Evolutionary conservation across 1,140 invertebrate genomes (phyloP).

Genomic region (Nephila pilipes): DNA sequence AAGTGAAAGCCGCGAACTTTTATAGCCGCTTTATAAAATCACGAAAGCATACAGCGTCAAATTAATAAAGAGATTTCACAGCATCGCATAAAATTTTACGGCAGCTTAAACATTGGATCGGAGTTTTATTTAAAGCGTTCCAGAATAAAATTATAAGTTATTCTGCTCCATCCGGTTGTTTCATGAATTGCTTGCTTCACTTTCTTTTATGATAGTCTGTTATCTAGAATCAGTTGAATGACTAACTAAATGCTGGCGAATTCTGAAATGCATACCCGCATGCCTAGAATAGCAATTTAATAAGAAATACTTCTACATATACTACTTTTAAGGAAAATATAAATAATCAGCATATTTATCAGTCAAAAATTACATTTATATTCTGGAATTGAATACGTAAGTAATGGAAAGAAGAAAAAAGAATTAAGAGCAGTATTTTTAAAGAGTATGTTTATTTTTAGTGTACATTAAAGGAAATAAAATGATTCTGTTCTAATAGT

Average conservation of each 20-base stretch:
- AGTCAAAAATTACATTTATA: too few relatives aligned
- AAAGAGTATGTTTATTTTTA: too few relatives aligned
- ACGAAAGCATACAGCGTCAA: slow-evolving; percentile 22
- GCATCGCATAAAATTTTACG: slow-evolving; percentile 17
- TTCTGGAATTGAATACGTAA: too few relatives aligned
- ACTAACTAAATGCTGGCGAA: background rate
- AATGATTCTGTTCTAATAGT: too few relatives aligned
- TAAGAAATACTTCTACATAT: background rate
- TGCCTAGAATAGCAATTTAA: background rate
- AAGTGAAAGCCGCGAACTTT: slow-evolving; percentile 32
- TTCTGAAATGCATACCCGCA: background rate
- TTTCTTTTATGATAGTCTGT: background rate
- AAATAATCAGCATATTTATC: too few relatives aligned
- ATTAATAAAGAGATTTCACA: slow-evolving; percentile 45
- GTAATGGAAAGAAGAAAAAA: too few relatives aligned
- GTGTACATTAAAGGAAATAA: too few relatives aligned
- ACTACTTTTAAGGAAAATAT: background rate
- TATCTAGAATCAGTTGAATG: background rate
- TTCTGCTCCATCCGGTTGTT: background rate
- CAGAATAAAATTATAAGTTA: background rate
- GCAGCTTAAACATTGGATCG: slow-evolving; percentile 39
- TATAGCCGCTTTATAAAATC: slow-evolving; percentile 44
- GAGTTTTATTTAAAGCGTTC: slow-evolving; percentile 15
- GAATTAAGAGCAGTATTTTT: too few relatives aligned
- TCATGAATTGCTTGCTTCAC: background rate